Evolutionary conservation across 2,113 vertebrate species (phyloP).

Genomic region (Lynx canadensis): DNA sequence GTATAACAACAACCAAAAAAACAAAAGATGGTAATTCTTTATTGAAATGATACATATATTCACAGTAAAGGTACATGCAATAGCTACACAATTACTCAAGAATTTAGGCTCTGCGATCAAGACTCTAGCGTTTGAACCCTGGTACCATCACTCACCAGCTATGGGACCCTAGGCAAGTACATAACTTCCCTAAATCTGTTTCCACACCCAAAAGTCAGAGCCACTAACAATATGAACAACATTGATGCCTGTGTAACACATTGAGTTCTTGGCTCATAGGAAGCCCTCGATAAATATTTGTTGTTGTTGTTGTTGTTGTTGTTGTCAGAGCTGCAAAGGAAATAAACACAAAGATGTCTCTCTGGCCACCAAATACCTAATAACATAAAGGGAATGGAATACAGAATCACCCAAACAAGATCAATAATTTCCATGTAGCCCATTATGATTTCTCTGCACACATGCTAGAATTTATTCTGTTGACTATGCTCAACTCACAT

Average conservation of each 20-base stretch:
- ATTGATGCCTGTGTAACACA: not conserved
- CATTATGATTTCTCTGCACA: not conserved
- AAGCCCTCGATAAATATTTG: not conserved
- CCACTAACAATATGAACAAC: not conserved
- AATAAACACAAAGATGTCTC: not conserved
- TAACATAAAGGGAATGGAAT: slow-evolving; percentile 13
- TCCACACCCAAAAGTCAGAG: not conserved
- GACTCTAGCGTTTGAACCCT: not conserved
- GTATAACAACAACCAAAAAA: not conserved
- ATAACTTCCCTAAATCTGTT: not conserved
- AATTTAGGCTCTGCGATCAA: not conserved
- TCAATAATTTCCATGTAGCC: not conserved
- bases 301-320: not conserved
- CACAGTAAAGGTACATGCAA: not conserved
- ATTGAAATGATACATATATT: not conserved
- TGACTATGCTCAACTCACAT: slow-evolving; percentile 32
- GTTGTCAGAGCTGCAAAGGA: not conserved
- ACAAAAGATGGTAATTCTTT: not conserved
- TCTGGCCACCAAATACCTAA: not conserved
- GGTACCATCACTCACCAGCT: not conserved
- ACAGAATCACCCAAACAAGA: not conserved
- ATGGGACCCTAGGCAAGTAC: not conserved
- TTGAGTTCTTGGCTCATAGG: not conserved
- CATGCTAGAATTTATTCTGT: slow-evolving; percentile 27
- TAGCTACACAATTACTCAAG: not conserved